Conservation (phyloP, 2,888 invertebrate genomes). For the Lampropteryx suffumata region DNA sequence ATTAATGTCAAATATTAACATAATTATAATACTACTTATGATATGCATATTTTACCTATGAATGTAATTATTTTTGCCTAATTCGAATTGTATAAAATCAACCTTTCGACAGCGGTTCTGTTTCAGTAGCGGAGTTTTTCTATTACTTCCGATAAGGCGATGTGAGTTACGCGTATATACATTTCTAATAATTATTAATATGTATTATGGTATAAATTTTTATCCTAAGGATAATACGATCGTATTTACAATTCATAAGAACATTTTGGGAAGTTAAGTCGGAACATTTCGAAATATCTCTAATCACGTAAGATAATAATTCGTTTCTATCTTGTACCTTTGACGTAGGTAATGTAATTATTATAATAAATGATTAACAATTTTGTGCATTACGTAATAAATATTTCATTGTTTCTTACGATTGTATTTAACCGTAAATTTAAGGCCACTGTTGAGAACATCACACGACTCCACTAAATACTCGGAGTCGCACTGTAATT, state of each 20-base stretch:
- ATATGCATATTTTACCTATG: slow-evolving; percentile 78
- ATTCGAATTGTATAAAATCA: slow-evolving; percentile 83
- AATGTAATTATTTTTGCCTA: slow-evolving; percentile 82
- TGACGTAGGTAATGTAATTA: slow-evolving; percentile 81
- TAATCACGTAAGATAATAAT: slow-evolving; percentile 81
- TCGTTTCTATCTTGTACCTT: slow-evolving; percentile 81
- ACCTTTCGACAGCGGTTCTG: slow-evolving; percentile 74
- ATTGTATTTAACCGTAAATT: slow-evolving; percentile 77
- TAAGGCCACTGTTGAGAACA: slow-evolving; percentile 77
- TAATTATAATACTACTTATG: slow-evolving; percentile 80
- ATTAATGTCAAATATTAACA: slow-evolving; percentile 82
- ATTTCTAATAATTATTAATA: slow-evolving; percentile 80
- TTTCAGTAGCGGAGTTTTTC: slow-evolving; percentile 77
- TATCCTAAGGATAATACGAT: slow-evolving; percentile 81
- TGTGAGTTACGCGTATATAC: slow-evolving; percentile 80
- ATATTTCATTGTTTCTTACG: slow-evolving; percentile 81
- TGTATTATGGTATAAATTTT: slow-evolving; percentile 79
- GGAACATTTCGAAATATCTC: slow-evolving; percentile 79
- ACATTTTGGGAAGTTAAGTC: slow-evolving; percentile 74
- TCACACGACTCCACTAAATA: slow-evolving; percentile 62
- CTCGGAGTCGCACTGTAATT: slow-evolving; percentile 75
- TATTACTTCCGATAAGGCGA: slow-evolving; percentile 80
- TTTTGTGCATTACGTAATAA: slow-evolving; percentile 82
- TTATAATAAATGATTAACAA: slow-evolving; percentile 69
- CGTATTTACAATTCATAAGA: slow-evolving; percentile 77